Conservation (phyloP, 2,113 vertebrate genomes). For the Rhinoderma darwinii region DNA sequence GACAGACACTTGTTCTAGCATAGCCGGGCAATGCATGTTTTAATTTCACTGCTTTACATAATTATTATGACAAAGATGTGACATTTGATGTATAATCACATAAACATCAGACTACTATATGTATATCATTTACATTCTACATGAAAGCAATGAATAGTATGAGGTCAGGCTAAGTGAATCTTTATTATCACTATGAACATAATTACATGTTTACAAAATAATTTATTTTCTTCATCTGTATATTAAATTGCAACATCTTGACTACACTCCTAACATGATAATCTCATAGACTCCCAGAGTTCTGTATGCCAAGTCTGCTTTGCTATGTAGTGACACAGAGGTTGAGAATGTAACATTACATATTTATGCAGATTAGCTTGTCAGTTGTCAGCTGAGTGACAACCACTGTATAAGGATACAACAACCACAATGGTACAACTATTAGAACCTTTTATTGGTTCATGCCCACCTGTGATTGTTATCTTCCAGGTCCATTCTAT, state of each 20-base stretch:
- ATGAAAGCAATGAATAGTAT: not conserved
- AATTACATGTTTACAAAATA: not conserved
- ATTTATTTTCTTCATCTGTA: not conserved
- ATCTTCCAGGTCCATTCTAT: no score
- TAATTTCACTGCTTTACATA: no score
- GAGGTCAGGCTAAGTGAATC: not conserved
- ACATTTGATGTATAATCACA: no score
- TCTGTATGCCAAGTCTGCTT: no score
- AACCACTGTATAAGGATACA: not conserved
- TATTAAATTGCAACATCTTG: not conserved
- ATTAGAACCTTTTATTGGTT: no score
- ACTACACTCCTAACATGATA: not conserved
- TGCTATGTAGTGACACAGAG: not conserved
- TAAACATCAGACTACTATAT: no score
- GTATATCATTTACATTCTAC: not conserved
- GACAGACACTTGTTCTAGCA: no score
- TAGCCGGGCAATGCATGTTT: no score
- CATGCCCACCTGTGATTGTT: no score
- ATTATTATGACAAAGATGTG: no score
- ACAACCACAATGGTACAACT: no score
- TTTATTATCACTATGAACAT: not conserved
- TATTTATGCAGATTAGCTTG: not conserved
- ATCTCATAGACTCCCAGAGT: not conserved
- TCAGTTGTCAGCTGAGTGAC: not conserved
- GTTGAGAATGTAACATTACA: not conserved